Evolutionary conservation across 2,797 vertebrate species (phyloP), one percentile per base, ranked within the genome.

Genomic region (Platalea minor): DNA sequence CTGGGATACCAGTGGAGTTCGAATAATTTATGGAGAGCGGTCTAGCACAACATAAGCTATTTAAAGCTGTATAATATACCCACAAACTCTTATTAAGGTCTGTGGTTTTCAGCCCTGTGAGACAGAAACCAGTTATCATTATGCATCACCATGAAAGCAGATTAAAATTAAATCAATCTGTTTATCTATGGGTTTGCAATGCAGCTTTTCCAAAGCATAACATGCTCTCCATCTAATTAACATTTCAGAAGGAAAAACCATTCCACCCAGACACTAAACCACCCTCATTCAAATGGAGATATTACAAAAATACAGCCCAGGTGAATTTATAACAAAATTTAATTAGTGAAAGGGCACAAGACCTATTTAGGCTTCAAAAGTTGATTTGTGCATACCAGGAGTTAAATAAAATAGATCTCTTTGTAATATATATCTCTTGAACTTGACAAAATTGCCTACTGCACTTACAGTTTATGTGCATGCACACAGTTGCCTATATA

Each of bases 161-260:
- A 98, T 98, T 97, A 97, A 98, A 98, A 98, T 98, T 97, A 98
- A 98, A 98, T 98, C 97, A 96, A 97, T 97, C 97, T 98, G 98
- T 98, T 98, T 98, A 97, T 97, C 97, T 97, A 94, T 81, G 91
- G 93, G 95, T 67, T 96, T 95, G 95, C 94, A 93, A 85, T 75
- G 83, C 95, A 94, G 97, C 83, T 93, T 85, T 97, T 96, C 60
- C 90, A 95, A 93, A 95, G 92, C 84, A 91, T 89, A 94, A 94
- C 83, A 51, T 83, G 89, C 95, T 95, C 97, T 93, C 94, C 65
- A 89, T 78, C 96, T 97, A 97, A 98, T 97, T 97, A 98, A 95
- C 95, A 95, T 97, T 97, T 97, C 95, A 95, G 96, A 92, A 96
- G 95, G 85, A 96, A 96, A 97, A 93, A 10, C 8, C 80, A 69